These are phyloP conservation scores for Diprion similis DNA, from an alignment of 1,140 invertebrate species.

Conservation along the genomic window DNA sequence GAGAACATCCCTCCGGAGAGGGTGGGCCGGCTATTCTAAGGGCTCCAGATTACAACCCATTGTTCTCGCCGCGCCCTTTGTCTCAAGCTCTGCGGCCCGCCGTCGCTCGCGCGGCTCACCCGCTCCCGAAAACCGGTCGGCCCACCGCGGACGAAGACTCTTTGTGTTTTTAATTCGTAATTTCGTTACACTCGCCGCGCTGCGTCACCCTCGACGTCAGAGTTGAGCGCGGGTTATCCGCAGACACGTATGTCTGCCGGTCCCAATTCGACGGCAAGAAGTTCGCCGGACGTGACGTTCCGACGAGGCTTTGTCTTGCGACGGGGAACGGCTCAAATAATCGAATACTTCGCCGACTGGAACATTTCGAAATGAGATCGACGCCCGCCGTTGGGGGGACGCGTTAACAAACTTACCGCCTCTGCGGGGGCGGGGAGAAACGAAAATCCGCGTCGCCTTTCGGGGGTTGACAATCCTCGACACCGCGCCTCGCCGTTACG, in stretches of 20 bases:
- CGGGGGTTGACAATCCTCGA: constrained; percentile 21
- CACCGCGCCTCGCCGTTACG: constrained; percentile 30
- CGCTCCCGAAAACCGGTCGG: constrained; percentile 29
- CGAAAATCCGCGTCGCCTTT: constrained; percentile 18
- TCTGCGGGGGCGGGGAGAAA: constrained; percentile 2
- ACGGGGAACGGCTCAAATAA: constrained; percentile 26
- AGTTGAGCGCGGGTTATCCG: not conserved
- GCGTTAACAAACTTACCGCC: constrained; percentile 37
- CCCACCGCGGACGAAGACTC: constrained; percentile 37
- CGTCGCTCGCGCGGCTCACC: constrained; percentile 22
- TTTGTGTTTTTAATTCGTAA: constrained; percentile 58
- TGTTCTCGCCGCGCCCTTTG: constrained; percentile 56
- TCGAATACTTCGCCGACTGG: constrained; percentile 35
- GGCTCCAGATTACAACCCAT: constrained; percentile 61
- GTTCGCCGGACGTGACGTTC: not conserved
- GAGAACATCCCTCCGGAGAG: constrained; percentile 24
- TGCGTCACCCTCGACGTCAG: not conserved
- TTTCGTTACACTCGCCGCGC: constrained; percentile 42
- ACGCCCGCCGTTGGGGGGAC: constrained; percentile 13
- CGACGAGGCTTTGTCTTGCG: not conserved
- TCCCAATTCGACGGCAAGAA: too few species aligned
- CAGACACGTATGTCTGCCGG: too few species aligned
- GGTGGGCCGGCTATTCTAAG: constrained; percentile 51
- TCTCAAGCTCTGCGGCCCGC: constrained; percentile 50
- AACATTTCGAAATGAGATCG: constrained; percentile 38